phyloP scores from a whole-genome alignment of 2,797 vertebrate species.

The Tolypeutes matacus region DNA sequence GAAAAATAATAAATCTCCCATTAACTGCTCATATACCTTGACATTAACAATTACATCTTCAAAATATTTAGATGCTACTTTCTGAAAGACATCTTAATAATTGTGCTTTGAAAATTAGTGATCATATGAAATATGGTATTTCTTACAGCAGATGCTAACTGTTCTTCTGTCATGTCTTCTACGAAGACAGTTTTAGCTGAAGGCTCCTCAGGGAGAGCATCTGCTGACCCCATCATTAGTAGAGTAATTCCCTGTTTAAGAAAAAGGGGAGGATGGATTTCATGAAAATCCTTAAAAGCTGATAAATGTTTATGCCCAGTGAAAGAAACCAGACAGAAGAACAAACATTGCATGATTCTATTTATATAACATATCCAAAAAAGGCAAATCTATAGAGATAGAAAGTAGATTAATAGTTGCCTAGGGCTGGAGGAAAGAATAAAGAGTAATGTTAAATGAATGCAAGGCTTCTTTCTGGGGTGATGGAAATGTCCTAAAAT shows the following conservation, averaged over 20 bases:
- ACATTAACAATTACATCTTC: constrained; percentile 50
- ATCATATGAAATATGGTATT: background rate
- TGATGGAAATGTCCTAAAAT: constrained; percentile 38
- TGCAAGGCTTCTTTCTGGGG: background rate
- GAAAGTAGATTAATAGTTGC: background rate
- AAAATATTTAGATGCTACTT: constrained; percentile 50
- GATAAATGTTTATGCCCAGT: constrained; percentile 8
- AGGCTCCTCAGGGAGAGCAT: constrained; percentile 95
- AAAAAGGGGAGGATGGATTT: constrained; percentile 8
- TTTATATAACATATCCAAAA: background rate
- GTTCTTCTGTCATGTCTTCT: too few relatives aligned
- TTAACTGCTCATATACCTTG: background rate
- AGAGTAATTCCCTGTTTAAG: constrained; percentile 95
- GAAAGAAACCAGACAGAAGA: constrained; percentile 52
- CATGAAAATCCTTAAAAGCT: constrained; percentile 58
- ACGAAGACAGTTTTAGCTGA: too few relatives aligned
- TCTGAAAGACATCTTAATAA: constrained; percentile 45
- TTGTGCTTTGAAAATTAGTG: background rate
- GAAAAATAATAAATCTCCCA: constrained; percentile 47
- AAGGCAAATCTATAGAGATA: constrained; percentile 19
- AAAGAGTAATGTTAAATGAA: background rate
- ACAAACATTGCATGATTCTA: background rate
- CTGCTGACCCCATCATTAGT: constrained; percentile 99
- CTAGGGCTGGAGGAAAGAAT: background rate
- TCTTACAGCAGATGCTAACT: constrained; percentile 95